Percentiles rank a stretch among this genome's conserved stretches.
These are phyloP conservation scores for Macrophya alboannulata DNA, from an alignment of 2,888 invertebrate species.

Conservation along the genomic window DNA sequence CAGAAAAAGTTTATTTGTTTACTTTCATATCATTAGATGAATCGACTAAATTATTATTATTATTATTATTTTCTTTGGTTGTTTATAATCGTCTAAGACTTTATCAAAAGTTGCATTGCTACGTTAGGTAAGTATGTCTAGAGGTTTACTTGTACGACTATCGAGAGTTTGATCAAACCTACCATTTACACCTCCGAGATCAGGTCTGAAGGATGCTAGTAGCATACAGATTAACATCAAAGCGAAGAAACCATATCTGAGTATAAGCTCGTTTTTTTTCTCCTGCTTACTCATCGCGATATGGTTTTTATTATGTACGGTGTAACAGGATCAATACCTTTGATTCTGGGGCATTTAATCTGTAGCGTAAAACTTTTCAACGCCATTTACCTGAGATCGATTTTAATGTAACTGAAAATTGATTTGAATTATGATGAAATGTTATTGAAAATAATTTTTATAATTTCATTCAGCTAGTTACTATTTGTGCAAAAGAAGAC, in stretches of 20 bases:
- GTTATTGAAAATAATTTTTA: background rate
- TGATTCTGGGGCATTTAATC: constrained; percentile 48
- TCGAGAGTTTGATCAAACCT: constrained; percentile 12
- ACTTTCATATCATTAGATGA: background rate
- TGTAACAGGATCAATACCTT: constrained; percentile 51
- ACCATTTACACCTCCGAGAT: constrained; percentile 75
- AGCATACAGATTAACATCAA: constrained; percentile 75
- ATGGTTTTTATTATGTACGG: constrained; percentile 29
- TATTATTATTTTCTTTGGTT: background rate
- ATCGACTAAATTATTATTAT: background rate
- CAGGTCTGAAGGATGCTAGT: constrained; percentile 73
- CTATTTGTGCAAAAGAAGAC: background rate
- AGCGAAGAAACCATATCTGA: constrained; percentile 74
- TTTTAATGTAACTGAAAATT: background rate
- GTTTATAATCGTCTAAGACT: background rate
- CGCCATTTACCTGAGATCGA: constrained; percentile 27
- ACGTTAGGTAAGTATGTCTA: constrained; percentile 39
- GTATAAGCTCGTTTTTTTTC: constrained; percentile 64
- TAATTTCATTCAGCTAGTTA: background rate
- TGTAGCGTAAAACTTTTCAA: background rate
- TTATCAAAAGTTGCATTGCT: background rate
- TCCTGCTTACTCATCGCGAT: constrained; percentile 52
- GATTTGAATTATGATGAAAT: background rate
- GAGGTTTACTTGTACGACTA: constrained; percentile 47
- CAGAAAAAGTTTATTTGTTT: background rate